Percentiles rank a stretch among this genome's conserved stretches.
Conservation (phyloP, 2,113 vertebrate species). For the Sitta europaea region DNA sequence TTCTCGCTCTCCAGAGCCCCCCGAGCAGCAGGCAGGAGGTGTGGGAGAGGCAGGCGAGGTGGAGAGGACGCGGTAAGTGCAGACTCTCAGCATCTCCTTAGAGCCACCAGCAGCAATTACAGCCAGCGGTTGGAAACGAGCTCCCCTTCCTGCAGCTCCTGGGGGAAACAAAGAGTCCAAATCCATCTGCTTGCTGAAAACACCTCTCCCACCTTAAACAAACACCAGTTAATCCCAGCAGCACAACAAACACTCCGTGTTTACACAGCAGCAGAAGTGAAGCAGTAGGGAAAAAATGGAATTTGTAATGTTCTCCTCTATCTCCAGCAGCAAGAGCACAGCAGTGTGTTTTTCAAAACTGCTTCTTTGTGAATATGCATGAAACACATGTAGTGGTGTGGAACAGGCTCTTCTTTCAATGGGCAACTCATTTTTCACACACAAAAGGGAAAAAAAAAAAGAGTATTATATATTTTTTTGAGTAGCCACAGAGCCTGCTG, state of each 20-base stretch:
- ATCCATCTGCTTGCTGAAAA: background rate
- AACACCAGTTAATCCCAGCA: background rate
- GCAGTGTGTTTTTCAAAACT: background rate
- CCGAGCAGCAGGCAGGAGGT: background rate
- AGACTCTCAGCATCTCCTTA: background rate
- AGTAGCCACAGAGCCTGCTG: background rate
- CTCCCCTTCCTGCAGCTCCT: background rate
- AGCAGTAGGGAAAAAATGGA: background rate
- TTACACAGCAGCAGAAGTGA: background rate
- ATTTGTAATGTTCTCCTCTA: slow-evolving; percentile 8
- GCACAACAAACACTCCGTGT: background rate
- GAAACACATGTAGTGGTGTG: background rate
- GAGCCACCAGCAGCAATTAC: background rate
- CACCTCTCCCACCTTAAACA: slow-evolving; percentile 3
- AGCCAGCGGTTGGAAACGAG: background rate
- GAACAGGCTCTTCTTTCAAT: background rate
- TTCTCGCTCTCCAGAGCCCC: fast-evolving
- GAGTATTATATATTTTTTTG: background rate
- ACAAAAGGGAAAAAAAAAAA: background rate
- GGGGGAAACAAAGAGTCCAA: background rate
- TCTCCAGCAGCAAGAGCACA: slow-evolving; percentile 19
- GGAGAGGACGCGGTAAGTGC: background rate
- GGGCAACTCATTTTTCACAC: background rate
- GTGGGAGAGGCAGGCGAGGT: background rate
- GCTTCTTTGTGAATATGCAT: slow-evolving; percentile 15